A percentile compares a stretch with the other conserved stretches of the same genome.
Evolutionary conservation across 2,797 vertebrate genomes (phyloP).

Genomic region (Ctenosaura bakeri): DNA sequence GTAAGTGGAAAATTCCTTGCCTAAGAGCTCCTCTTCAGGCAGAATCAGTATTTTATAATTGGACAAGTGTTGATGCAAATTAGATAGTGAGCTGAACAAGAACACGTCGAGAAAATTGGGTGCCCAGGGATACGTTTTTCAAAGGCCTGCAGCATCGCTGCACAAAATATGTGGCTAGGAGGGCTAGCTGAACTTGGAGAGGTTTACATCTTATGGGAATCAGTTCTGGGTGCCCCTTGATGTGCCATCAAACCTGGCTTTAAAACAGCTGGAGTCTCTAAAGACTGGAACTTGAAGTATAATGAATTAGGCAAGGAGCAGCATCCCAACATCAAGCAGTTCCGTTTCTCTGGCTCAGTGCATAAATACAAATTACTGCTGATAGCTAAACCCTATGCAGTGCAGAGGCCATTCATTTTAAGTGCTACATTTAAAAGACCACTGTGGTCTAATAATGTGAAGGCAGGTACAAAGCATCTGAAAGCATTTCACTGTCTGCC

Average conservation of each 20-base stretch:
- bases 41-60: accelerated
- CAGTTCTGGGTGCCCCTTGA: conserved; percentile 42
- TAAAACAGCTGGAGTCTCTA: conserved; percentile 21
- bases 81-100: neutral
- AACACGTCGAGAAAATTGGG: conserved; percentile 54
- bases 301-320: conserved; percentile 52
- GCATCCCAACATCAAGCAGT: conserved; percentile 55
- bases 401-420: conserved; percentile 71
- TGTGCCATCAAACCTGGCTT: conserved; percentile 53
- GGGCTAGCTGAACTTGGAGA: neutral
- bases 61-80: conserved; percentile 38
- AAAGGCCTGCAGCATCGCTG: conserved; percentile 37
- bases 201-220: conserved; percentile 32
- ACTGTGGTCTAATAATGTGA: conserved; percentile 68
- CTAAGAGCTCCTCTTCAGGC: neutral
- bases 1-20: neutral
- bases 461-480: conserved; percentile 70
- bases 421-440: conserved; percentile 70
- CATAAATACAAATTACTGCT: conserved; percentile 74
- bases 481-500: conserved; percentile 73
- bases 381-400: conserved; percentile 69
- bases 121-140: conserved; percentile 40
- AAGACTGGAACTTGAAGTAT: conserved; percentile 41
- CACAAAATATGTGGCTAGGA: conserved; percentile 22
- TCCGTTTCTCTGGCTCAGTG: conserved; percentile 65